Base-by-base conservation (phyloP, 2,113 vertebrate genomes). In the Bucco capensis region DNA sequence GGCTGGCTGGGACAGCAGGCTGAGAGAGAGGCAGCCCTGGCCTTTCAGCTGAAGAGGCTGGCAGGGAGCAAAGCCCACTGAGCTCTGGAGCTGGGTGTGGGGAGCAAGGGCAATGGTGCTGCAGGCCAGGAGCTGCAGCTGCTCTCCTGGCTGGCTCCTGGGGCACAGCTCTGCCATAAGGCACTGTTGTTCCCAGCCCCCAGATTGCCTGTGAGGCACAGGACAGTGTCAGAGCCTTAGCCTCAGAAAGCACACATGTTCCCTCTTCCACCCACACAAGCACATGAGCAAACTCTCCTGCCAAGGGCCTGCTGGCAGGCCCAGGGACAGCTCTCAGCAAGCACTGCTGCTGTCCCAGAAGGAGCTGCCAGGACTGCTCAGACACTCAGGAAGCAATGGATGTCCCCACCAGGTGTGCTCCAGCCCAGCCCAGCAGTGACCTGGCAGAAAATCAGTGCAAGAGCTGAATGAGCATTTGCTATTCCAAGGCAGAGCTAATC, bases 141-240 rank as follows among this genome's bases (percentile, higher is more conserved):
- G 94, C 93, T 96, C n/a, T 74, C 46, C 42, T 79, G 6, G 28
- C 73, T 65, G 81, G 49, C 93, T 92, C 54, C 27, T 46, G 35
- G 51, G 75, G 83, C 89, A 91, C 66, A 3, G 3, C 75, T 54
- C 53, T 46, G 0, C 3, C 79, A 92, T 58, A 96, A 93, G 77
- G 83, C 44, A 2, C 54, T 35, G 44, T 88, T 96, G 96, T 96
- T 93, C 15, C 3, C 66, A 44, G 66, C 35, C 28, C 4, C 65
- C 89, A 50, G 82, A 40, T 13, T 42, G 67, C 77, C 76, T 35
- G 76, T 81, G 46, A 62, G 84, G 38, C 7, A 1, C 64, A 12
- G 86, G 12, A n/a, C 33, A 38, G 53, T 7, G 6, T 77, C 22
- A 7, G 30, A 6, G 6, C 38, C 47, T 19, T 25, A 1, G 71